Percentiles rank a stretch among this genome's conserved stretches.
phyloP scores from a whole-genome alignment of 2,888 invertebrate genomes.

The Mongoloraphidia duomilia region DNA sequence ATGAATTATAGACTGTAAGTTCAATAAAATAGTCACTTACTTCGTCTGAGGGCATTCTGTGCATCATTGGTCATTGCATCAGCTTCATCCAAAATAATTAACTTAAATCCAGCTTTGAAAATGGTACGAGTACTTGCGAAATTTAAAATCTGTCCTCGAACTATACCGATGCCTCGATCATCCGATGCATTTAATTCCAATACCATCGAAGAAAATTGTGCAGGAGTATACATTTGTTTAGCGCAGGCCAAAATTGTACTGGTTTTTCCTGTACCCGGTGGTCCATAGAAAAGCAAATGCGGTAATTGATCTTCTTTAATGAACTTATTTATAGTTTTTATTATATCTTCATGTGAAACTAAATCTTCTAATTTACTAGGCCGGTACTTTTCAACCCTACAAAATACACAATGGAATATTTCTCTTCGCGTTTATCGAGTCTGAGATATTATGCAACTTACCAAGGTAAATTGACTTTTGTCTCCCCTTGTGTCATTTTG shows the following conservation, averaged over 20 bases:
- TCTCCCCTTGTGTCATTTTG: constrained; percentile 16
- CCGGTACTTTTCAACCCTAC: constrained; percentile 97
- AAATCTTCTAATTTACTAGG: constrained; percentile 82
- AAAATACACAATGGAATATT: constrained; percentile 14
- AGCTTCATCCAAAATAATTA: constrained; percentile 95
- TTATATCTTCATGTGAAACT: constrained; percentile 94
- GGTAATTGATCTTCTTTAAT: constrained; percentile 86
- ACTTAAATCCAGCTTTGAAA: constrained; percentile 84
- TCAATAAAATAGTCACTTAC: constrained; percentile 36
- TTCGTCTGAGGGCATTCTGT: constrained; percentile 91
- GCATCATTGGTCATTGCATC: constrained; percentile 99
- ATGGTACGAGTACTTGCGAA: constrained; percentile 95
- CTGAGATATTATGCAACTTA: constrained; percentile 22
- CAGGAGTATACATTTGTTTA: constrained; percentile 73
- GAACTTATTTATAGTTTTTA: constrained; percentile 79
- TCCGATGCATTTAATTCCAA: constrained; percentile 94
- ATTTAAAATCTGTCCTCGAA: constrained; percentile 82
- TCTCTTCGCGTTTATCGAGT: constrained; percentile 4
- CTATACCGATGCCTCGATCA: constrained; percentile 92
- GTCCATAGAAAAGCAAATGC: constrained; percentile 93
- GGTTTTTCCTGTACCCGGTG: constrained; percentile 97
- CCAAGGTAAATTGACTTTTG: constrained; percentile 43
- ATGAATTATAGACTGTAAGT: background rate
- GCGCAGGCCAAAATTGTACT: constrained; percentile 96
- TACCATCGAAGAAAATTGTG: constrained; percentile 89